A percentile compares a stretch with the other conserved stretches of the same genome.
Conservation (phyloP, 2,113 vertebrate genomes). For the Abramis brama region DNA sequence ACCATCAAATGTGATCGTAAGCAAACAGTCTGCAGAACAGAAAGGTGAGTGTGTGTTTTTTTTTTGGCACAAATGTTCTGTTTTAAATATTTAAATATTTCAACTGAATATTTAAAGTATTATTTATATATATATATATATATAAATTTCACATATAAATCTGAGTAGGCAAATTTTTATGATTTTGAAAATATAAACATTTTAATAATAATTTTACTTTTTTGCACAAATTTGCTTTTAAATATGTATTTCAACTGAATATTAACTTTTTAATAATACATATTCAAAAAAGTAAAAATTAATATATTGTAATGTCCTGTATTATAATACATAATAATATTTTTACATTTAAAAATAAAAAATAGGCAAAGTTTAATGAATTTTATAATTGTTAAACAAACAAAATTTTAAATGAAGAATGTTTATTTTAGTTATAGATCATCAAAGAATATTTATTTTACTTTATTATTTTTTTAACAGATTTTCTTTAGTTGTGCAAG, state of each 20-base stretch:
- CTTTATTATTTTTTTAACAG: background rate
- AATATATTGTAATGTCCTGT: background rate
- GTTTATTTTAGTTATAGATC: background rate
- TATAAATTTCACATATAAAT: background rate
- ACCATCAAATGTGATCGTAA: constrained; percentile 22
- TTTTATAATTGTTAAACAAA: background rate
- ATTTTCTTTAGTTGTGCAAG: background rate
- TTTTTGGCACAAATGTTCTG: background rate
- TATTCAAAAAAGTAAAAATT: background rate
- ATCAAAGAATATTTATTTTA: background rate
- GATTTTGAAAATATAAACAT: background rate
- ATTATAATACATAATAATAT: background rate
- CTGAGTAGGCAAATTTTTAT: background rate
- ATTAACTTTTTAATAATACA: background rate
- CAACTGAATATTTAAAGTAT: background rate
- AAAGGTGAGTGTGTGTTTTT: constrained; percentile 39
- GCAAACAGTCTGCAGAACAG: constrained; percentile 48
- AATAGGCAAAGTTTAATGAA: background rate
- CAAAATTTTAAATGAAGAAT: background rate
- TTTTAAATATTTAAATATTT: too few relatives aligned
- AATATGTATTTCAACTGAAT: background rate
- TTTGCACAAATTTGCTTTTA: background rate
- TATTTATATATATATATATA: too few relatives aligned
- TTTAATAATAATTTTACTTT: background rate
- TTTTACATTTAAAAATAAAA: background rate